These are phyloP conservation scores for Callimorpha dominula DNA, from an alignment of 2,888 invertebrate genomes.

Conservation along the genomic window DNA sequence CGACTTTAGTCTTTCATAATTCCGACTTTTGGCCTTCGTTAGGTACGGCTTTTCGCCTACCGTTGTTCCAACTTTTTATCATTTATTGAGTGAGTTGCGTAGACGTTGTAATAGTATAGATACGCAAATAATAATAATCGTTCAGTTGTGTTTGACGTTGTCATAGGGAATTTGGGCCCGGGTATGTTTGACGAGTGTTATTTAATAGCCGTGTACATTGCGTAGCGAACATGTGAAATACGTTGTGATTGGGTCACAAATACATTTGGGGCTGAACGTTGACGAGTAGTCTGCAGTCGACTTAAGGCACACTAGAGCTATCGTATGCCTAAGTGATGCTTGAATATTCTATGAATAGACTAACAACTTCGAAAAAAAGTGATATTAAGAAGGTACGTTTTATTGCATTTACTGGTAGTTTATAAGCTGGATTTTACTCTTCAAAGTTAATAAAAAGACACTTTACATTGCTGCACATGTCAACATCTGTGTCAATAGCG, in stretches of 20 bases:
- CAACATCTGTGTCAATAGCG: not conserved
- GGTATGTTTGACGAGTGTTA: conserved; percentile 16
- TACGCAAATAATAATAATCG: not conserved
- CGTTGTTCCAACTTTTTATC: not conserved
- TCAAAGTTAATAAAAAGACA: not conserved
- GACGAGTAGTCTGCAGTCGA: not conserved
- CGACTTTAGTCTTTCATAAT: not conserved
- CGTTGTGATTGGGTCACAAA: conserved; percentile 3
- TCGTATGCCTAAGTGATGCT: not conserved
- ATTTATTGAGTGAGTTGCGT: not conserved
- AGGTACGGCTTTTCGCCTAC: too few species aligned
- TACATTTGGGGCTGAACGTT: not conserved
- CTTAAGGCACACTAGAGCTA: not conserved
- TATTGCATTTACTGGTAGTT: conserved; percentile 6
- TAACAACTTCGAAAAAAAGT: not conserved
- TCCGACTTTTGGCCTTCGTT: not conserved
- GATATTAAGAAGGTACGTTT: not conserved
- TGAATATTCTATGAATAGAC: too few species aligned
- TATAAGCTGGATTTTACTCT: not conserved
- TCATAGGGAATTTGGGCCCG: conserved; percentile 6
- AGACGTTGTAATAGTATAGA: not conserved
- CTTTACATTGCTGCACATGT: not conserved
- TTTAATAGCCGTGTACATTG: conserved; percentile 16
- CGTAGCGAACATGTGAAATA: conserved; percentile 9
- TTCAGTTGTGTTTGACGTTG: not conserved